Base-by-base conservation (phyloP, 2,888 invertebrate species). In the Scaptomyza cyrtandrae region DNA sequence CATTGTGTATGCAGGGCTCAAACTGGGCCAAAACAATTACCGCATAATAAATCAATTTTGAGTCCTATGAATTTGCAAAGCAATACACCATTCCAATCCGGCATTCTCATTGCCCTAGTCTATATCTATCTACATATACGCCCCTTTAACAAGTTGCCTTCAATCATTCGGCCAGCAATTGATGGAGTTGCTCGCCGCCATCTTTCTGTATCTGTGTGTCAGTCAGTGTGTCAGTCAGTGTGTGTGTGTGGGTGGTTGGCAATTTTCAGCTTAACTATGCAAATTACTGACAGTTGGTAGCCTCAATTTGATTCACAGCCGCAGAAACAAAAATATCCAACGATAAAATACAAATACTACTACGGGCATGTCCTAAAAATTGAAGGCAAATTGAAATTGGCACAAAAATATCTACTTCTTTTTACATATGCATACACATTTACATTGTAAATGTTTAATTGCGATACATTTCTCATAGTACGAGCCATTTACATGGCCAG, bases 41-140 rank as follows among this genome's bases (percentile, higher is more conserved):
- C 80, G 89, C 89, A 89, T 90, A 89, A 89, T 90, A 89, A 89
- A 89, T 90, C 88, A 89, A 89, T 82, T 88, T 82, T 71, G 84
- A 84, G 86, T 75, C 78, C 75, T 73, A 81, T 79, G 80, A 84
- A 86, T 86, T 87, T 71, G 73, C 85, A 73, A 82, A 73, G 69
- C 75, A 73, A 74, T 67, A 62, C 55, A 55, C 55, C 56, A 48
- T 48, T 46, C 27, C 52, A 14, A 43, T 35, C 27, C 14, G 16
- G 7, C 10, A 2, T 10, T 16, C 10, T 10, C 16, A 16, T 4
- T 16, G 10, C 41, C 9, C 46, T 4, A 35, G 33, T 16, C 41
- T 19, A 27, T 43, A 14, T 9, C 14, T 39, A 14, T 14, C 6
- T 35, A 35, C 35, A 13, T 5, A 10, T n/a, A 35, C 35, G 14